These are phyloP conservation scores for Microtus oregoni DNA, from an alignment of 2,113 vertebrate species.

Conservation along the genomic window DNA sequence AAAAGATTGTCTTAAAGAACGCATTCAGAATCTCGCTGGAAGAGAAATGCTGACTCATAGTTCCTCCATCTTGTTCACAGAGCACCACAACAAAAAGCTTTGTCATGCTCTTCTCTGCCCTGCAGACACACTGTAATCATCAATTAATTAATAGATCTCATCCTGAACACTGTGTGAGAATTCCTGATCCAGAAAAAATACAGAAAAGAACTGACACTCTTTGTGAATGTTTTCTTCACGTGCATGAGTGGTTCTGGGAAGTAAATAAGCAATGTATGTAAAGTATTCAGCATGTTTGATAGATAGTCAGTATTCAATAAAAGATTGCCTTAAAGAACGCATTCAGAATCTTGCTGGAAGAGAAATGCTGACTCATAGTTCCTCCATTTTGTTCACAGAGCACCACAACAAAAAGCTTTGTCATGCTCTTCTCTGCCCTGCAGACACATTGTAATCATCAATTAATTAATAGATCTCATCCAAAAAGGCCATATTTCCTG, in stretches of 20 bases:
- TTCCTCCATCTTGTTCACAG: constrained; percentile 48
- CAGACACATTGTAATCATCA: constrained; percentile 23
- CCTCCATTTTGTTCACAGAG: constrained; percentile 38
- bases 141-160: background rate
- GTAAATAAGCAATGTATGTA: constrained; percentile 1
- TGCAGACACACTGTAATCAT: constrained; percentile 9
- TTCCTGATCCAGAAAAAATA: constrained; percentile 7
- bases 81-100: constrained; percentile 38
- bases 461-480: background rate
- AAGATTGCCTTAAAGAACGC: background rate
- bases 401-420: constrained; percentile 41
- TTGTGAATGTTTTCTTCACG: background rate
- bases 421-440: background rate
- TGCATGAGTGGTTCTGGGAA: background rate
- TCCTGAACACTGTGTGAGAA: background rate
- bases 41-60: background rate
- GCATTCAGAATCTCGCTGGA: constrained; percentile 40
- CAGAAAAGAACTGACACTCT: background rate
- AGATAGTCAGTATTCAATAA: constrained; percentile 22
- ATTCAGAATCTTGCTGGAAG: constrained; percentile 42
- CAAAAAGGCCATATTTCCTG: background rate
- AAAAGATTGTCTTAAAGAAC: background rate
- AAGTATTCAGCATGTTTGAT: background rate
- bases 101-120: background rate
- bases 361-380: background rate